phyloP scores from a whole-genome alignment of 2,888 invertebrate genomes.

The Clunio marinus region DNA sequence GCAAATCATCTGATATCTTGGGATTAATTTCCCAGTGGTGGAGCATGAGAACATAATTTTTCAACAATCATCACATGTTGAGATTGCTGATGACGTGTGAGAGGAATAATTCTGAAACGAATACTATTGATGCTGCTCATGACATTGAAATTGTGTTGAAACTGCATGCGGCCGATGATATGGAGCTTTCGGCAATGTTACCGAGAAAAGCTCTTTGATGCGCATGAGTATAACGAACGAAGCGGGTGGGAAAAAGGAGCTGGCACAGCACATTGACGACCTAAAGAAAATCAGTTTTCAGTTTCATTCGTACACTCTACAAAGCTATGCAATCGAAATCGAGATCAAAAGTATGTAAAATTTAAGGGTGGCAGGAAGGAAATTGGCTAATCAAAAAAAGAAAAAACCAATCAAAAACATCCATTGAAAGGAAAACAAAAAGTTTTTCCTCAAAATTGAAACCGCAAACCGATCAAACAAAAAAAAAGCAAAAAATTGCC shows the following conservation, averaged over 20 bases:
- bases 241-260: slow-evolving; percentile 3
- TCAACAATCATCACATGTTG: too few relatives aligned
- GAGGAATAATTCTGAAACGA: neutral
- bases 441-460: slow-evolving; percentile 10
- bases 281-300: slow-evolving; percentile 16
- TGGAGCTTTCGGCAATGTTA: slow-evolving; percentile 38
- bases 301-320: slow-evolving; percentile 22
- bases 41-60: too few relatives aligned
- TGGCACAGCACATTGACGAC: neutral
- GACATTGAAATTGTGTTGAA: slow-evolving; percentile 12
- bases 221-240: neutral
- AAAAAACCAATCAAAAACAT: neutral
- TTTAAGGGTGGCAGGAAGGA: neutral
- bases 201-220: slow-evolving; percentile 11
- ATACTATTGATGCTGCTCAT: neutral
- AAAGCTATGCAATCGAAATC: slow-evolving; percentile 30
- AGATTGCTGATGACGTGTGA: too few relatives aligned
- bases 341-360: slow-evolving; percentile 28
- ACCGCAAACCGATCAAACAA: too few relatives aligned
- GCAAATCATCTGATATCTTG: neutral
- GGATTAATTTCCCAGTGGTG: neutral
- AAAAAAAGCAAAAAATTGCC: too few relatives aligned
- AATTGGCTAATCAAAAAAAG: neutral
- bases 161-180: slow-evolving; percentile 3
- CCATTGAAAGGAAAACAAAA: neutral